Evolutionary conservation across 2,113 vertebrate species (phyloP).

Genomic region (Ciconia boyciana): DNA sequence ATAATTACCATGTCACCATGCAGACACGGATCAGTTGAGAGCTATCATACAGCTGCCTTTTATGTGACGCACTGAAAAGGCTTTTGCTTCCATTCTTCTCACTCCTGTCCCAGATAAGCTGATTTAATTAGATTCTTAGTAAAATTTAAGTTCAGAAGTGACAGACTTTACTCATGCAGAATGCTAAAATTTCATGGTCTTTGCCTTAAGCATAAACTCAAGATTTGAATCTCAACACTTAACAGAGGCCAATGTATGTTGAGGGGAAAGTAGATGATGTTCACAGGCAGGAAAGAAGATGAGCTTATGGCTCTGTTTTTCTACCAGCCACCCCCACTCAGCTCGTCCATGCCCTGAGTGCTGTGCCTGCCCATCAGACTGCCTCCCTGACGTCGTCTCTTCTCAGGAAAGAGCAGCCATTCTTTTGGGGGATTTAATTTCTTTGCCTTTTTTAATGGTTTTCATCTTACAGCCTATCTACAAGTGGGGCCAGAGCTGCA

Average conservation of each 20-base stretch:
- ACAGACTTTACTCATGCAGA: not conserved
- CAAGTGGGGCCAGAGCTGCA: not conserved
- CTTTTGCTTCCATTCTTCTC: not conserved
- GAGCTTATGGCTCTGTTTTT: not conserved
- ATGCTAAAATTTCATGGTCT: not conserved
- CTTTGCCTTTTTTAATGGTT: not conserved
- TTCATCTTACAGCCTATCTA: constrained; percentile 15
- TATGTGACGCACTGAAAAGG: not conserved
- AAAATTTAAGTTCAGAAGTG: not conserved
- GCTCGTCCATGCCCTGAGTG: not conserved
- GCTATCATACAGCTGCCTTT: not conserved
- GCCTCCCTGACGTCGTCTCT: not conserved
- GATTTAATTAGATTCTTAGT: not conserved
- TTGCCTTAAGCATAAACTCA: not conserved
- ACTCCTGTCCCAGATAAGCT: not conserved
- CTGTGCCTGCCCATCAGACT: not conserved
- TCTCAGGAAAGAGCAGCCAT: not conserved
- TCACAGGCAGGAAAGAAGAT: not conserved
- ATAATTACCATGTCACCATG: not conserved
- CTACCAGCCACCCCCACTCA: not conserved
- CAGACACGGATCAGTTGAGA: not conserved
- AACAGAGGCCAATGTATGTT: not conserved
- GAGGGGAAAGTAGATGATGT: not conserved
- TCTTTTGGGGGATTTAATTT: not conserved
- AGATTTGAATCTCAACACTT: not conserved